Percentiles rank a stretch among this genome's conserved stretches.
These are phyloP conservation scores for Moxostoma hubbsi DNA, from an alignment of 2,797 vertebrate genomes.

Conservation along the genomic window DNA sequence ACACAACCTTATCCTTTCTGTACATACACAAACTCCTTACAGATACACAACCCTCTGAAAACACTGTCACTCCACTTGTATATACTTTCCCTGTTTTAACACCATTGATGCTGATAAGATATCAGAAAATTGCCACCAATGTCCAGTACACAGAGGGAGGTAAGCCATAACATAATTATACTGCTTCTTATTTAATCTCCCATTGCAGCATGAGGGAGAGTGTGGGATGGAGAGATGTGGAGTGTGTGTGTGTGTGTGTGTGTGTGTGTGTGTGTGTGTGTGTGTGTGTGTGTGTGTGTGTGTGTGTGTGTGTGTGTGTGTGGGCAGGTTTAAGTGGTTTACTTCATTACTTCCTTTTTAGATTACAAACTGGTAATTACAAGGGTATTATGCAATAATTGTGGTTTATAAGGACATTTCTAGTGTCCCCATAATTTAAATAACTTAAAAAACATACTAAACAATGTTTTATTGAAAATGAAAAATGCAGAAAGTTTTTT, in stretches of 20 bases:
- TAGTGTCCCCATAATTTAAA: too few species aligned
- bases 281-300: conserved; percentile 7
- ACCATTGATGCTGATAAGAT: conserved; percentile 69
- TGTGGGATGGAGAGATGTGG: conserved; percentile 39
- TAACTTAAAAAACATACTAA: too few species aligned
- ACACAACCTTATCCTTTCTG: conserved; percentile 3
- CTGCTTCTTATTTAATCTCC: conserved; percentile 36
- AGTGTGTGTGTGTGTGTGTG: conserved; percentile 11
- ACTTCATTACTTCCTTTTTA: too few species aligned
- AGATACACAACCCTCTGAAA: neutral
- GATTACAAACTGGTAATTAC: too few species aligned
- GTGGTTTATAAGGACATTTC: too few species aligned
- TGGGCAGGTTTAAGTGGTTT: too few species aligned
- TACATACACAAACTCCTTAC: neutral
- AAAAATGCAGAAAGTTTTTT: too few species aligned
- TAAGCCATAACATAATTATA: conserved; percentile 51
- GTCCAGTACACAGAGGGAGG: conserved; percentile 65
- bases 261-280: neutral
- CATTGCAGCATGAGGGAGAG: conserved; percentile 56
- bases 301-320: neutral
- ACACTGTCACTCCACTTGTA: neutral
- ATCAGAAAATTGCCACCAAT: conserved; percentile 71
- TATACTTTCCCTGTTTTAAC: conserved; percentile 3
- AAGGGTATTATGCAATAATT: too few species aligned
- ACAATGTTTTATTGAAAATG: too few species aligned